A percentile compares a stretch with the other conserved stretches of the same genome.
These are phyloP conservation scores for Coelopa pilipes DNA, from an alignment of 2,888 invertebrate species.

Conservation along the genomic window DNA sequence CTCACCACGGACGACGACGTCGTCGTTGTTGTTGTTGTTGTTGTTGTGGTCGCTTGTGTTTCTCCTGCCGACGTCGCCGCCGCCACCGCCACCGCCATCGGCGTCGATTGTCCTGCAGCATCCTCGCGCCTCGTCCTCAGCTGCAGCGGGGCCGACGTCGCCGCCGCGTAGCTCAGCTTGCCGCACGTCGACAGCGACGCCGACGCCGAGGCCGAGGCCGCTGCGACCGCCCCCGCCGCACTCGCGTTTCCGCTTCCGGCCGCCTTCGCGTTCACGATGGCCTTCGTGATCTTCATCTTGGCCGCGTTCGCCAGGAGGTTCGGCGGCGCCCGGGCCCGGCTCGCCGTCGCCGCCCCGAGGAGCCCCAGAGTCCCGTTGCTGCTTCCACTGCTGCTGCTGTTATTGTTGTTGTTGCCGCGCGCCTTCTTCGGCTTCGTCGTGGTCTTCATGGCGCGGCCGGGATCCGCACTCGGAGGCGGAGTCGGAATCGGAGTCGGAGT, in stretches of 20 bases:
- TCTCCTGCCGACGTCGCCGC: slow-evolving; percentile 40
- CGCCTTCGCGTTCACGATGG: slow-evolving; percentile 52
- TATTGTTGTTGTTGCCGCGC: slow-evolving; percentile 16
- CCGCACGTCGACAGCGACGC: slow-evolving; percentile 11
- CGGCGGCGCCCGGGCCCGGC: background rate
- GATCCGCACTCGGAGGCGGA: no score
- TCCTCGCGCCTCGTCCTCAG: slow-evolving; percentile 1
- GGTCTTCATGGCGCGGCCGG: slow-evolving; percentile 20
- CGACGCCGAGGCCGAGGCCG: slow-evolving; percentile 17
- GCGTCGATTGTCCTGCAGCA: background rate
- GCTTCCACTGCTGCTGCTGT: slow-evolving; percentile 46
- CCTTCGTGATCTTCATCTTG: slow-evolving; percentile 59
- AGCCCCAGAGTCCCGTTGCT: slow-evolving; percentile 38
- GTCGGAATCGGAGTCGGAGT: no score
- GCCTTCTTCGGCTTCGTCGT: slow-evolving; percentile 21
- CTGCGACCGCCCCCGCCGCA: background rate
- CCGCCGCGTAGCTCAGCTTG: slow-evolving; percentile 3
- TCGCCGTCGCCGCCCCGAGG: slow-evolving; percentile 14
- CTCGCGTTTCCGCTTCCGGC: slow-evolving; percentile 31
- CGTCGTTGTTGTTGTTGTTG: slow-evolving; percentile 37
- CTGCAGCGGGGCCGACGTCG: slow-evolving; percentile 13
- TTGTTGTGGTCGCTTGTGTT: slow-evolving; percentile 30
- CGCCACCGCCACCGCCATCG: slow-evolving; percentile 16
- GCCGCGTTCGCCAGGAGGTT: slow-evolving; percentile 56
- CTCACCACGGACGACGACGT: background rate